phyloP scores from a whole-genome alignment of 2,797 vertebrate species.

The Labroides dimidiatus region DNA sequence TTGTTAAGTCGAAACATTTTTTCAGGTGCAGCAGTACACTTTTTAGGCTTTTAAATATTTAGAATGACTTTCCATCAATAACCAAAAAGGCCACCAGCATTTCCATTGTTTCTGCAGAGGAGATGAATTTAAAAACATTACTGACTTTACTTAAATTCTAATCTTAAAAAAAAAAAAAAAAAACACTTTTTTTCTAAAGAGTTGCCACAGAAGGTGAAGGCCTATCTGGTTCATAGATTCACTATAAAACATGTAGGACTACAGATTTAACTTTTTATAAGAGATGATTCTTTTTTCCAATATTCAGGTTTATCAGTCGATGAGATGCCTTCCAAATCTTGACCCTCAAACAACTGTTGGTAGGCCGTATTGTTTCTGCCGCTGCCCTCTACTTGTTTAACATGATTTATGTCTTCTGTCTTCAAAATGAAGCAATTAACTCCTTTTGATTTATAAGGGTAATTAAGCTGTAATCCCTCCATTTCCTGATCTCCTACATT shows the following conservation, averaged over 20 bases:
- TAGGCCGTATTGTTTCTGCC: slow-evolving; percentile 26
- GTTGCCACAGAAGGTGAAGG: no score
- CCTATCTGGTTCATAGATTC: no score
- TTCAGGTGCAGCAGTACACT: neutral
- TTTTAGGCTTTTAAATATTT: neutral
- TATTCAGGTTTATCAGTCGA: neutral
- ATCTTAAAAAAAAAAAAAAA: no score
- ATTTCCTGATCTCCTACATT: slow-evolving; percentile 42
- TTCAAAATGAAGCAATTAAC: slow-evolving; percentile 52
- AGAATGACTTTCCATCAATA: neutral
- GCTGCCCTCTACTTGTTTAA: slow-evolving; percentile 20
- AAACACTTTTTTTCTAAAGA: no score
- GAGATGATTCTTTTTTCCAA: neutral
- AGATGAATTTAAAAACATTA: neutral
- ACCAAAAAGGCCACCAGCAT: neutral
- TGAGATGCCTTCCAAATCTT: slow-evolving; percentile 1
- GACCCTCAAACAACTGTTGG: slow-evolving; percentile 10
- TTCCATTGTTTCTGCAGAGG: neutral
- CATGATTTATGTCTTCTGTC: slow-evolving; percentile 47
- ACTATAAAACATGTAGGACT: neutral
- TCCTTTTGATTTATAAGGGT: slow-evolving; percentile 61
- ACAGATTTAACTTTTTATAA: neutral
- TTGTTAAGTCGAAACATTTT: neutral
- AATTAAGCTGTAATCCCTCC: slow-evolving; percentile 42
- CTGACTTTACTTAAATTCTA: neutral